Base-by-base conservation (phyloP, 2,888 invertebrate genomes). In the Lomographa bimaculata region DNA sequence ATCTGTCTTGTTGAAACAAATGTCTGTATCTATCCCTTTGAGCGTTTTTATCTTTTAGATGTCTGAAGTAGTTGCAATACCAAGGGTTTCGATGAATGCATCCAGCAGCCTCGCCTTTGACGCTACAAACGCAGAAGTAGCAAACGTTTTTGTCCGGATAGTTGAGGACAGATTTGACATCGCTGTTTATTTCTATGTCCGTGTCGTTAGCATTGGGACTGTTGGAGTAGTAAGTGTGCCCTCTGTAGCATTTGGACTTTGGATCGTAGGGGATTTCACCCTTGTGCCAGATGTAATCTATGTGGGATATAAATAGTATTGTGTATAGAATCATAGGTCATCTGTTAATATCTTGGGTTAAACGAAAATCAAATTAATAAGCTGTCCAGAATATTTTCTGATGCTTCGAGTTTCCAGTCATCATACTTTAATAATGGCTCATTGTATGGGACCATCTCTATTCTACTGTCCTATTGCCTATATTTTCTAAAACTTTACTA, bases 281-380 rank as follows among this genome's bases (percentile, higher is more conserved):
- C 55, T 78, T 69, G 61, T 85, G 83, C 83, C 83, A 86, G 28
- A 86, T 54, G 52, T 75, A 75, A 74, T 87, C 86, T 85, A 74
- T 27, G 43, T 29, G 50, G 25, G 14, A 5, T 5, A 3, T 17
- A 6, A 14, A 19, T 23, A 23, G 6, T 7, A 17, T 24, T 24
- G 0, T 1, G 1, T 17, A n/a, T n/a, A n/a, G n/a, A n/a, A n/a
- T n/a, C n/a, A n/a, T n/a, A n/a, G n/a, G n/a, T n/a, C n/a, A n/a
- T n/a, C n/a, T n/a, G n/a, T n/a, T n/a, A n/a, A n/a, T n/a, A n/a
- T n/a, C n/a, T n/a, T n/a, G n/a, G n/a, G n/a, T n/a, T n/a, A n/a
- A n/a, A n/a, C n/a, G n/a, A n/a, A n/a, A n/a, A n/a, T 24, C 9
- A 42, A 5, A 27, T 38, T 16, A 33, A 7, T 9, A 5, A 17